Evolutionary conservation across 2,113 vertebrate genomes (phyloP), one percentile per base, ranked within the genome.

Genomic region (Tragelaphus strepsiceros): DNA sequence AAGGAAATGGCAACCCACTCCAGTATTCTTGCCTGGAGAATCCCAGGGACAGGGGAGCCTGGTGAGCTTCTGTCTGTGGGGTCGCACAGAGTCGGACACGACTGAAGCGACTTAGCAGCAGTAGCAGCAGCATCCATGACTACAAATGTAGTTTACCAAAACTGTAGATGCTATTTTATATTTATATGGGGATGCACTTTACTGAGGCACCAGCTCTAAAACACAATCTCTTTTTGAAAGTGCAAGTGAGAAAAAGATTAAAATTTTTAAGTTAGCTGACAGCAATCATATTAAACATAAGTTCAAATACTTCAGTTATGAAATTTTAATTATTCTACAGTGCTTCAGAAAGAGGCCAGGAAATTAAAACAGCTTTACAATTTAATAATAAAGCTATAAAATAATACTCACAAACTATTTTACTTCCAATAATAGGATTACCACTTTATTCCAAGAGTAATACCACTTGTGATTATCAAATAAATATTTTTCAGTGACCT

Each of bases 401-500:
- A 88, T 83, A 95, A 51, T 83, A 85, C 74, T 26, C 26, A n/a
- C 15, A 90, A 62, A 22, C 35, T 2, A 92, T 71, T 92, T 96
- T 80, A 80, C 32, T 17, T 58, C 62, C 58, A 59, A 88, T 96
- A 88, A 90, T 91, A 82, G 89, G 96, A 97, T 94, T 92, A 95
- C 77, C 35, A 77, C 83, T 90, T 96, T 94, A 95, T 95, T 97
- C 62, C 81, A 95, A 91, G 94, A 51, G 6, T 92, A 97, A 96
- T 95, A 64, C 11, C 1, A 78, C 46, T 85, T 97, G 28, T 53
- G 46, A 82, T 88, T 97, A n/a, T 90, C 56, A 92, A 90, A 82
- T 95, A 96, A 96, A 88, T 96, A 26, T 95, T 86, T 96, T n/a
- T 71, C 8, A 5, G 9, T 84, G 49, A 49, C 13, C 94, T 97